A percentile compares a stretch with the other conserved stretches of the same genome.
Conservation (phyloP, 2,888 invertebrate species). For the Andricus curvator region DNA sequence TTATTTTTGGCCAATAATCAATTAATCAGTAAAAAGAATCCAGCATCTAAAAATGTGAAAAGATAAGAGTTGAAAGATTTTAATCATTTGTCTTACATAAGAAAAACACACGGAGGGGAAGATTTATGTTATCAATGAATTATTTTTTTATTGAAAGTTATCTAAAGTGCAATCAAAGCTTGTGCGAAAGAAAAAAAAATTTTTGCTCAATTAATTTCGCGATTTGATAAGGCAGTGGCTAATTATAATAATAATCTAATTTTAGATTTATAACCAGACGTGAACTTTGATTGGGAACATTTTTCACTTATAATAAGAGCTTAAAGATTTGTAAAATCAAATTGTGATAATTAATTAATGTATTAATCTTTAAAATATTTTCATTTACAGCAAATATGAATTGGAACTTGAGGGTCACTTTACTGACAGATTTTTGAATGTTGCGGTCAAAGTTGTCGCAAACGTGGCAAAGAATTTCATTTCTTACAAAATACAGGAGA, state of each 20-base stretch:
- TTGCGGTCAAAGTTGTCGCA: conserved; percentile 48
- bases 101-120: background rate
- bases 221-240: background rate
- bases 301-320: too few species aligned
- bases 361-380: background rate
- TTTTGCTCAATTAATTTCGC: background rate
- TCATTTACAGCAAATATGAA: conserved; percentile 52
- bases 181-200: background rate
- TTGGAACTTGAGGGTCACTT: conserved; percentile 59
- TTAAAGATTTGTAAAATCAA: background rate
- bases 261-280: background rate
- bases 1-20: background rate
- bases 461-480: conserved; percentile 49
- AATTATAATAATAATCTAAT: background rate
- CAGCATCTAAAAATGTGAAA: background rate
- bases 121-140: background rate
- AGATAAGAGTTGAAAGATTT: background rate
- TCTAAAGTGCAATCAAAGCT: background rate
- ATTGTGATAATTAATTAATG: background rate
- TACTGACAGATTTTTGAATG: conserved; percentile 57
- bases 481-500: conserved; percentile 46
- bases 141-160: too few species aligned
- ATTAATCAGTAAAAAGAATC: background rate
- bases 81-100: background rate
- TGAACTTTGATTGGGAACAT: background rate